Base-by-base conservation (phyloP, 1,140 invertebrate species). In the Zaprionus ghesquierei region DNA sequence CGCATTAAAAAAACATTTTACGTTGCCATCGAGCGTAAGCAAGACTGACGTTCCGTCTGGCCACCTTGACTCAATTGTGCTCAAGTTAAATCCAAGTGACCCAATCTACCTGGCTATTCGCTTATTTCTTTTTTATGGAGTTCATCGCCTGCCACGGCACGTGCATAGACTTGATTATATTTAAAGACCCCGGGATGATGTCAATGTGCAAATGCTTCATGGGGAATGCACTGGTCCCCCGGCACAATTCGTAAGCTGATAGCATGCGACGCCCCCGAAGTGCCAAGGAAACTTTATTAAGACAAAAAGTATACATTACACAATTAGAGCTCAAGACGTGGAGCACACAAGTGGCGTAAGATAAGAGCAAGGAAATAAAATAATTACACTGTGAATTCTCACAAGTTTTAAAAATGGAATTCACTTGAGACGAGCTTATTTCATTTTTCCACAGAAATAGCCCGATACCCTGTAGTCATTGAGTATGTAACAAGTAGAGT, bases 281-380 rank as follows among this genome's bases (percentile, higher is more conserved):
- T 10, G 31, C 33, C 44, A 35, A 49, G 70, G 50, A 41, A 64
- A 64, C 53, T 50, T 63, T 69, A 49, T 68, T 55, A 41, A 70
- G 65, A 58, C 25, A 46, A 35, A 75, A 79, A 53, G 79, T 84
- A 64, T 82, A 68, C 50, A 70, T 82, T 82, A 71, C 77, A 77
- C 76, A 82, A 84, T 81, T 81, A 81, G 58, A 15, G 33, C 27
- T 20, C 15, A 1, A 22, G 23, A 59, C 25, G 13, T 46, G 13
- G n/a, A 15, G 35, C 35, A 41, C 6, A 27, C 4, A 27, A 41
- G 35, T 15, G 35, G n/a, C 33, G 18, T 22, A 15, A 9, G 27
- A 18, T n/a, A 18, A 41, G 55, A 25, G 1, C 20, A 5, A 25
- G 23, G 23, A 51, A 51, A 23, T 25, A 23, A 51, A 51, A 51